Conservation (phyloP, 2,888 invertebrate species). For the Rugalucina vietnamica region DNA sequence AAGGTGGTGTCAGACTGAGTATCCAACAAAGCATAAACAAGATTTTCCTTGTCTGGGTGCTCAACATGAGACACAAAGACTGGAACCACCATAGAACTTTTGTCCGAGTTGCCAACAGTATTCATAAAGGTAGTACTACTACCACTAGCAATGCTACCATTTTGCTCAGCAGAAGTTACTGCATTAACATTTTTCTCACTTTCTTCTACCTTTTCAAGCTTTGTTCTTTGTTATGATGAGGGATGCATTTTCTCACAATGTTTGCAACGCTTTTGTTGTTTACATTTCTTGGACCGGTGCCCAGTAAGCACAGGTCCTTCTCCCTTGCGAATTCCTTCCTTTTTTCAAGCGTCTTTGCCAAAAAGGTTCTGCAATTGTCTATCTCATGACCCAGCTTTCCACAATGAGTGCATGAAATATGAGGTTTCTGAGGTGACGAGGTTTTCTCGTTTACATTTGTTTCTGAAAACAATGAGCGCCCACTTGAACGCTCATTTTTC, state of each 20-base stretch:
- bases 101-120: not conserved
- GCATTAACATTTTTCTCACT: not conserved
- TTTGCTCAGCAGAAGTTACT: not conserved
- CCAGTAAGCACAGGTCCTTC: constrained; percentile 36
- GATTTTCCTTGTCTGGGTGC: constrained; percentile 48
- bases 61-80: constrained; percentile 53
- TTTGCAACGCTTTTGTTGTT: constrained; percentile 33
- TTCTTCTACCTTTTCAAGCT: not conserved
- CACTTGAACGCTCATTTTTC: not conserved
- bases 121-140: not conserved
- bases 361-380: constrained; percentile 27
- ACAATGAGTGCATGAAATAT: constrained; percentile 21
- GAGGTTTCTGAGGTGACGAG: not conserved
- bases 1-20: constrained; percentile 64
- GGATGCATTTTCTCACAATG: constrained; percentile 39
- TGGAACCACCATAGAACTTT: constrained; percentile 44
- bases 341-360: constrained; percentile 25
- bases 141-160: not conserved
- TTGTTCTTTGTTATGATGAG: constrained; percentile 28
- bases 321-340: constrained; percentile 43
- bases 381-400: constrained; percentile 29
- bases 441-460: not conserved
- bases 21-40: constrained; percentile 65
- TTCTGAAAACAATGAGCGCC: constrained; percentile 21
- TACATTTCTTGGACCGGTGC: constrained; percentile 39